Evolutionary conservation across 2,888 invertebrate genomes (phyloP).

Genomic region (Dusona sp.): DNA sequence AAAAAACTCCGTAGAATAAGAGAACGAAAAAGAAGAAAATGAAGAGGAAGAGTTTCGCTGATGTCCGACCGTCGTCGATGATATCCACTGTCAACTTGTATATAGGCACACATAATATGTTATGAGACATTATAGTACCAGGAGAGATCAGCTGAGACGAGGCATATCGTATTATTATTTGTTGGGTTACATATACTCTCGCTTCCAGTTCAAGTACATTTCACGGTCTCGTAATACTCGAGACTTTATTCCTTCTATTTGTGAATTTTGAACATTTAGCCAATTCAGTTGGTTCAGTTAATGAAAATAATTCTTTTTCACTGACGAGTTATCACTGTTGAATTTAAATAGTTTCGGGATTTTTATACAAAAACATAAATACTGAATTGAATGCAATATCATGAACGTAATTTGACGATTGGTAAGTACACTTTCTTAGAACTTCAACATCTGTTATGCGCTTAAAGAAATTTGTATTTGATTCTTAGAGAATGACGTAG

Average conservation of each 20-base stretch:
- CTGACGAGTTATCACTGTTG: neutral
- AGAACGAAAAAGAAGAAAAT: conserved; percentile 43
- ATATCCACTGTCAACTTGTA: conserved; percentile 51
- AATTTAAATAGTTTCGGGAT: neutral
- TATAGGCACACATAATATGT: conserved; percentile 19
- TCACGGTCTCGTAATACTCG: conserved; percentile 14
- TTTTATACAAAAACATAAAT: neutral
- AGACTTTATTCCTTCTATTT: neutral
- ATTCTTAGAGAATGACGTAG: neutral
- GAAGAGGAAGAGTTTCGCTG: conserved; percentile 57
- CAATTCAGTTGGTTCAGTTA: neutral
- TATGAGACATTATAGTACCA: conserved; percentile 74
- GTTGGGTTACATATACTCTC: conserved; percentile 77
- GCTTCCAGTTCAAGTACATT: conserved; percentile 77
- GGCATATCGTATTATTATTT: conserved; percentile 79
- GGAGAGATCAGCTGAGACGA: conserved; percentile 69
- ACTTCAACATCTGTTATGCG: too few species aligned
- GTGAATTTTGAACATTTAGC: neutral
- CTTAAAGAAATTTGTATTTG: neutral
- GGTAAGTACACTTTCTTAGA: too few species aligned
- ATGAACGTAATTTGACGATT: too few species aligned
- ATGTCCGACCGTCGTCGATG: conserved; percentile 74
- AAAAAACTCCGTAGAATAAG: neutral
- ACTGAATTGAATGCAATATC: neutral
- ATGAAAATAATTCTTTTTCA: neutral